Evolutionary conservation across 2,797 vertebrate species (phyloP).

Genomic region (Gephyroberyx darwinii): DNA sequence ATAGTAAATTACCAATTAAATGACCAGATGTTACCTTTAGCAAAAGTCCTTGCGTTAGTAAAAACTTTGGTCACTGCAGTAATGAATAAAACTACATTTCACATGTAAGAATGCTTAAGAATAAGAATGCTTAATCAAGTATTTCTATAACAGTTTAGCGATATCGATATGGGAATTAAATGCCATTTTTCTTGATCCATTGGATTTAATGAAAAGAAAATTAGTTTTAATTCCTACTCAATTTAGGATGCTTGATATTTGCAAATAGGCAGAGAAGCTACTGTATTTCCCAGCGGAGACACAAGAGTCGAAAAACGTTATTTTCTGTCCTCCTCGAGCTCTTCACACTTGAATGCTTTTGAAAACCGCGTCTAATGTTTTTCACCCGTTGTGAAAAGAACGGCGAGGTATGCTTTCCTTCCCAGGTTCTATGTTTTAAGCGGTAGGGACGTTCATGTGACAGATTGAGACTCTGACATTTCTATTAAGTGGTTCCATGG

Average conservation of each 20-base stretch:
- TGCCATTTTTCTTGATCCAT: not conserved
- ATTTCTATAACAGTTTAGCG: no score
- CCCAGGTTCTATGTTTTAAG: conserved; percentile 40
- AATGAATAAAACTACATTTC: no score
- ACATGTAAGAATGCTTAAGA: no score
- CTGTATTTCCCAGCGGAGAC: conserved; percentile 16
- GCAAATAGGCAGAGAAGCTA: conserved; percentile 17
- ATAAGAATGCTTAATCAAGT: no score
- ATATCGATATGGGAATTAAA: no score
- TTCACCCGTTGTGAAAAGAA: conserved; percentile 58
- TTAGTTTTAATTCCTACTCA: conserved; percentile 20
- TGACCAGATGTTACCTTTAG: no score
- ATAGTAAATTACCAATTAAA: no score
- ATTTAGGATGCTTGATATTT: conserved; percentile 27
- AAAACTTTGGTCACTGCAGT: no score
- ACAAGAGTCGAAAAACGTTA: conserved; percentile 6
- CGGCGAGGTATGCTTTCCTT: conserved; percentile 22
- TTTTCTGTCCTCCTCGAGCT: conserved; percentile 2
- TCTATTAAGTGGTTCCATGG: conserved; percentile 67
- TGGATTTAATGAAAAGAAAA: not conserved
- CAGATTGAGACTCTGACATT: conserved; percentile 70
- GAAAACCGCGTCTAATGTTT: conserved; percentile 29
- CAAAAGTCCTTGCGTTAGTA: no score
- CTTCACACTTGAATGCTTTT: conserved; percentile 26
- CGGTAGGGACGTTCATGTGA: conserved; percentile 48